These are phyloP conservation scores for Ctenoplectra terminalis DNA, from an alignment of 1,140 invertebrate species.

Conservation along the genomic window DNA sequence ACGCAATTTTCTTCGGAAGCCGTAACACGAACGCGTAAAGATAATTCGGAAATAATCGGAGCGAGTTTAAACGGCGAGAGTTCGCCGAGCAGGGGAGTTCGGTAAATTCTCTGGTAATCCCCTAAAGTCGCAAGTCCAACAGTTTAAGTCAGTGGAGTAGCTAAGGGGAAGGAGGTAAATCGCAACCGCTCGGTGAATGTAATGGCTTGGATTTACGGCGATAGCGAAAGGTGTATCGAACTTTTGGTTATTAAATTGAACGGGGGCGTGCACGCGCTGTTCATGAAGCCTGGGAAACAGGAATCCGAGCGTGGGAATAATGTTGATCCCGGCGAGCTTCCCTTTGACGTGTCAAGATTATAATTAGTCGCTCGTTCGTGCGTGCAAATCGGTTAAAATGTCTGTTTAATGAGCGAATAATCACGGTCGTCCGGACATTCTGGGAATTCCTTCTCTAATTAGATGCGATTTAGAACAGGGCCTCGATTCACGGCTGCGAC, in stretches of 20 bases:
- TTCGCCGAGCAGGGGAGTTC: slow-evolving; percentile 61
- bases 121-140: slow-evolving; percentile 80
- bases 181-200: slow-evolving; percentile 64
- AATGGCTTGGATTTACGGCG: slow-evolving; percentile 72
- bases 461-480: background rate
- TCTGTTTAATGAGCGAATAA: slow-evolving; percentile 19
- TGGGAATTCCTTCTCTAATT: background rate
- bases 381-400: slow-evolving; percentile 3
- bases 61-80: slow-evolving; percentile 46
- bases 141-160: slow-evolving; percentile 77
- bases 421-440: background rate
- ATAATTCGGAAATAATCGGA: slow-evolving; percentile 72
- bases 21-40: slow-evolving; percentile 27
- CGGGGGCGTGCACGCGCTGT: background rate
- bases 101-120: slow-evolving; percentile 76
- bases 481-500: background rate
- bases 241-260: slow-evolving; percentile 72
- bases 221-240: slow-evolving; percentile 61
- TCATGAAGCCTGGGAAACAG: slow-evolving; percentile 3
- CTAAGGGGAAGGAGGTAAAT: slow-evolving; percentile 55
- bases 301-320: slow-evolving; percentile 47
- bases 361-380: slow-evolving; percentile 13
- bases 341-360: background rate
- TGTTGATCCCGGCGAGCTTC: slow-evolving; percentile 9
- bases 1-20: slow-evolving; percentile 19